Base-by-base conservation (phyloP, 2,113 vertebrate species). In the Barbus barbus region DNA sequence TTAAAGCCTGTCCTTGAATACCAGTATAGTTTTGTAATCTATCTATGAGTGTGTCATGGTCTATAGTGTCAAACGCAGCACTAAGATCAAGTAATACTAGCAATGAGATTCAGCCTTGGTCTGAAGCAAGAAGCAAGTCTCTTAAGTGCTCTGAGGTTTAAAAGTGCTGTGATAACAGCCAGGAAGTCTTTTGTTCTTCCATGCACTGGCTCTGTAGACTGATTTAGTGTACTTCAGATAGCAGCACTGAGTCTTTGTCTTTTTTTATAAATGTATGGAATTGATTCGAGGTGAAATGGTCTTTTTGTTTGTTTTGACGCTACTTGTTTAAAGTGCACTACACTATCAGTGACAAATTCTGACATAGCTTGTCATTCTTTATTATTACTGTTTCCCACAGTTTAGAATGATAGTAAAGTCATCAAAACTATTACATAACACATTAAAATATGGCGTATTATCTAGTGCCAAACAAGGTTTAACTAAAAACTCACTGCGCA, bases 81-180 rank as follows among this genome's bases (percentile, higher is more conserved):
- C n/a, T n/a, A n/a, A n/a, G n/a, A n/a, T n/a, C n/a, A n/a, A n/a
- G n/a, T n/a, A n/a, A n/a, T n/a, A n/a, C n/a, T n/a, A n/a, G n/a
- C n/a, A n/a, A n/a, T n/a, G n/a, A n/a, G n/a, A n/a, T n/a, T n/a
- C n/a, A n/a, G n/a, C n/a, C n/a, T n/a, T n/a, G n/a, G n/a, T n/a
- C n/a, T n/a, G n/a, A n/a, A n/a, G n/a, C n/a, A n/a, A n/a, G n/a
- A n/a, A n/a, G n/a, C n/a, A n/a, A n/a, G n/a, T n/a, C n/a, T n/a
- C 65, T 53, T 53, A 51, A 81, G 79, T 81, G 63, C 46, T 33
- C 13, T 33, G 80, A 53, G 26, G 71, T 82, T 53, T 20, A 71
- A 71, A 56, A 71, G 46, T 71, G 22, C 28, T 16, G 63, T 81
- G 46, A 81, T 71, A 81, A 65, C 38, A 46, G 63, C 79, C 20